Evolutionary conservation across 2,888 invertebrate genomes (phyloP).

Genomic region (Drosophila borborema): DNA sequence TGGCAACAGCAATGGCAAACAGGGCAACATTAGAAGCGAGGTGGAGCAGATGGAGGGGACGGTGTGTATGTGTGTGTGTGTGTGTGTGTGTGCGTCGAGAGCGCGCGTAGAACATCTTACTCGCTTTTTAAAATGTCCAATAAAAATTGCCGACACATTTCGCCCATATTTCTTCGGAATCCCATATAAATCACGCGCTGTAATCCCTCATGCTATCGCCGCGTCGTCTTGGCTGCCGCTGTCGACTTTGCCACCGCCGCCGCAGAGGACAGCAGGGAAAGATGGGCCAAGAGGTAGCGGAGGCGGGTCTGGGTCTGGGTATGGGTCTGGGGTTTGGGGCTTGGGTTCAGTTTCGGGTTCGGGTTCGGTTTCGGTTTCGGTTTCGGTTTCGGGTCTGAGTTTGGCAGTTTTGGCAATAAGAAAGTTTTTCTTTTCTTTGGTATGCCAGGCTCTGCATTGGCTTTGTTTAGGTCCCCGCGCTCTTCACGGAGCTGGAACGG

Average conservation of each 20-base stretch:
- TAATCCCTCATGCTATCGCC: constrained; percentile 86
- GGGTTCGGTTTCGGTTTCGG: constrained; percentile 30
- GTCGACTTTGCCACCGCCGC: constrained; percentile 58
- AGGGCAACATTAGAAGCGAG: constrained; percentile 50
- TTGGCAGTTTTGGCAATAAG: constrained; percentile 81
- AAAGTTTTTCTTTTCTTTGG: constrained; percentile 77
- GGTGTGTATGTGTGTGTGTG: too few species aligned
- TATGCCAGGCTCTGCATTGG: constrained; percentile 48
- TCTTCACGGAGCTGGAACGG: constrained; percentile 25
- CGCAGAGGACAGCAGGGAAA: constrained; percentile 1
- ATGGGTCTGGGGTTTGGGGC: constrained; percentile 6
- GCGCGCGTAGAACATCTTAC: constrained; percentile 84
- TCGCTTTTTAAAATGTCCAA: constrained; percentile 86
- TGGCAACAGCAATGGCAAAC: constrained; percentile 34
- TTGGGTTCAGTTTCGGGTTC: not conserved
- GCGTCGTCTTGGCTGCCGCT: constrained; percentile 74
- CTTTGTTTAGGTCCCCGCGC: constrained; percentile 46
- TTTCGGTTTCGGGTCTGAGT: constrained; percentile 63
- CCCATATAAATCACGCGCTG: constrained; percentile 86
- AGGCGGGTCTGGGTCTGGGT: not conserved
- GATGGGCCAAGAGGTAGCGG: not conserved
- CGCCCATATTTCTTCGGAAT: constrained; percentile 86
- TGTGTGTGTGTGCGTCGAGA: constrained; percentile 32
- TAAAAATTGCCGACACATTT: constrained; percentile 86
- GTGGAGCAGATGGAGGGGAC: constrained; percentile 6